Base-by-base conservation (phyloP, 1,140 invertebrate species). In the Octopus bimaculoides region DNA sequence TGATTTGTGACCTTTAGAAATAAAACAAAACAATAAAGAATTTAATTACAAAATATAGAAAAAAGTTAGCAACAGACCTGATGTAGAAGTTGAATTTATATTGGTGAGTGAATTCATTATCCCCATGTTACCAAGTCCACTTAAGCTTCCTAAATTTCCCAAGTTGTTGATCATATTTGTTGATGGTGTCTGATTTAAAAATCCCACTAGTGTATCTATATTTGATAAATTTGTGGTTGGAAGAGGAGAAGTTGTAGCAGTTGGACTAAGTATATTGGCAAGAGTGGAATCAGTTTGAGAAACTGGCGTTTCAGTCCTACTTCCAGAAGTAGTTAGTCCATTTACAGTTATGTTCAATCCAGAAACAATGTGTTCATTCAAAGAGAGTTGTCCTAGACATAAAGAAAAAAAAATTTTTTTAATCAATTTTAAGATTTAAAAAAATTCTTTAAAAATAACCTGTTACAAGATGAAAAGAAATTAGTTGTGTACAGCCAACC, bases 301-400 rank as follows among this genome's bases (percentile, higher is more conserved):
- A 6, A 79, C 75, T 26, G 82, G 82, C 14, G 83, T 81, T 53
- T 78, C 73, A 5, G 80, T 79, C n/a, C 77, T 76, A 52, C 81
- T 75, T 54, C 80, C 80, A 14, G 82, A 80, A 53, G 76, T 56
- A 14, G 80, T 78, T 76, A 82, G 79, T 82, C 85, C 78, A 83
- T 82, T 81, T 3, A 85, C 78, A 74, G 82, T 82, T n/a, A 84
- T 73, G 75, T 81, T 86, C 78, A 89, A 75, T 10, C 85, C 85
- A 54, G 83, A 79, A 6, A 88, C 80, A 14, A 88, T 80, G 52
- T 87, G 87, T 8, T 85, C 84, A 83, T 88, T 87, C 77, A 89
- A 74, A 9, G 86, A 80, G 5, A 89, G 61, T 77, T 86, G 86
- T 82, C 87, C 88, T 89, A 77, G 12, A 80, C 75, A 53, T 75